Percentiles rank a stretch among this genome's conserved stretches.
Evolutionary conservation across 2,113 vertebrate genomes (phyloP).

Genomic region (Scopus umbretta): DNA sequence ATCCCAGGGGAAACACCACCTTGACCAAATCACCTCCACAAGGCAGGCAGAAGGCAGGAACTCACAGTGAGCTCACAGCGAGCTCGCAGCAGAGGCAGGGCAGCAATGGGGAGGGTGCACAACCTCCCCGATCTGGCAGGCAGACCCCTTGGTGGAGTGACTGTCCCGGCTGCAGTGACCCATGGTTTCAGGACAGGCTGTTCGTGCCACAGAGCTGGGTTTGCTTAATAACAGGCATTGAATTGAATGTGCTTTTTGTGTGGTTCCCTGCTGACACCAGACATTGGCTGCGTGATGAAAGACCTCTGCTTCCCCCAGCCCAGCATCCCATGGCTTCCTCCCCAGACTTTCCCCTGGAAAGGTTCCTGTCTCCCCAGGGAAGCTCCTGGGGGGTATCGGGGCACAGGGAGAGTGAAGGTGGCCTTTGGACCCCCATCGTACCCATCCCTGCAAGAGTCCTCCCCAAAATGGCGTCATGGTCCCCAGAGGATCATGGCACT

Average conservation of each 20-base stretch:
- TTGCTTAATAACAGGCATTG: conserved; percentile 18
- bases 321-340: neutral
- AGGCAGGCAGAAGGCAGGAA: neutral
- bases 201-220: neutral
- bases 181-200: conserved; percentile 17
- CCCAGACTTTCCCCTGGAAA: neutral
- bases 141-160: neutral
- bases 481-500: neutral
- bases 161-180: neutral
- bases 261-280: conserved; percentile 13
- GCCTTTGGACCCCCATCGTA: neutral
- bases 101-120: neutral
- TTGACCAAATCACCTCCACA: neutral
- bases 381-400: neutral
- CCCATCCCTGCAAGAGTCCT: neutral
- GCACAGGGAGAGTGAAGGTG: neutral
- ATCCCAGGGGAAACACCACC: neutral
- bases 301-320: neutral
- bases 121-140: neutral
- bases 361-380: neutral
- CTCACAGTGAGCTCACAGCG: fast-evolving
- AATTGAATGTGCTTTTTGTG: conserved; percentile 17
- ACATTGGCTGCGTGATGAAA: neutral
- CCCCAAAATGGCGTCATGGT: neutral
- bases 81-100: fast-evolving